A percentile compares a stretch with the other conserved stretches of the same genome.
Evolutionary conservation across 2,113 vertebrate species (phyloP).

Genomic region (Eptesicus fuscus): DNA sequence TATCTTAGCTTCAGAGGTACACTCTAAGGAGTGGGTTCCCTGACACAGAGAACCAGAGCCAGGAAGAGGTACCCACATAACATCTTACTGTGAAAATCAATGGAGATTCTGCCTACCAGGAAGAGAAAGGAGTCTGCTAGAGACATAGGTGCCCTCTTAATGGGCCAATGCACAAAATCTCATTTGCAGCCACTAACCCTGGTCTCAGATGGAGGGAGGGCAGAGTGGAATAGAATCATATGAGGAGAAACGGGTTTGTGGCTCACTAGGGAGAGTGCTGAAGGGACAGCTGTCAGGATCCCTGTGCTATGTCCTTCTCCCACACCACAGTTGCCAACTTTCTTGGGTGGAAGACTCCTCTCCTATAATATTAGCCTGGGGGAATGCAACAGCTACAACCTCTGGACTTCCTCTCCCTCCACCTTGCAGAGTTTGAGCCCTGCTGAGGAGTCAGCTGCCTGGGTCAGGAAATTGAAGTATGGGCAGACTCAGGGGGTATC

Average conservation of each 20-base stretch:
- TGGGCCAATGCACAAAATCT: background rate
- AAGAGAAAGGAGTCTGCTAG: background rate
- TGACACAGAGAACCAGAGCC: background rate
- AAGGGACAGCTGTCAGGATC: background rate
- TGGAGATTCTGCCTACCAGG: background rate
- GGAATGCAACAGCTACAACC: background rate
- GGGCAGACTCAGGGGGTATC: background rate
- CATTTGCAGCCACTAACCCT: background rate
- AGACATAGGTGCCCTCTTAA: background rate
- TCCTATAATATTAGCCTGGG: background rate
- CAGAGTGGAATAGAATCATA: background rate
- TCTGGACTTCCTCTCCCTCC: background rate
- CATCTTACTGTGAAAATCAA: background rate
- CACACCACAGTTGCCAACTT: background rate
- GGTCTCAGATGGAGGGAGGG: background rate
- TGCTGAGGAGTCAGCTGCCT: background rate
- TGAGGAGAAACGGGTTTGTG: background rate
- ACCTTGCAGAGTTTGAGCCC: background rate
- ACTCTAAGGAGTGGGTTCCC: background rate
- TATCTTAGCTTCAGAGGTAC: background rate
- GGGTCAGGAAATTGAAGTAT: background rate
- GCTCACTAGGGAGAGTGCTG: background rate
- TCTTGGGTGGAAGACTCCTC: background rate
- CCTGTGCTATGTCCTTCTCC: background rate
- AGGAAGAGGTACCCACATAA: background rate